A percentile compares a stretch with the other conserved stretches of the same genome.
These are phyloP conservation scores for Platygyra sinensis DNA, from an alignment of 64 coral and sea anemone genomes.

Conservation along the genomic window DNA sequence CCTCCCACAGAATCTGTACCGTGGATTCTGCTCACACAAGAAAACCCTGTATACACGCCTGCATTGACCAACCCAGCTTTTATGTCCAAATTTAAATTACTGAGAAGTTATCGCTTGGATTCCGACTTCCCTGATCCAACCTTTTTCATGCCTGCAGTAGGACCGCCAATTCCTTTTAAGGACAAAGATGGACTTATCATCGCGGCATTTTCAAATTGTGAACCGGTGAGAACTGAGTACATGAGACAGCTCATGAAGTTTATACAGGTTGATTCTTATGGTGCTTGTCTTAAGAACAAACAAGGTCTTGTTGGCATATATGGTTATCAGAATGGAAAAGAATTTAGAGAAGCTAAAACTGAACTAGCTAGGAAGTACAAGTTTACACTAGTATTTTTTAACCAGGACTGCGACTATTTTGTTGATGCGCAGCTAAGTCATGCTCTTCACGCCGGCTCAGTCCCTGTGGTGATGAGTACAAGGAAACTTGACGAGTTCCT, in stretches of 20 bases:
- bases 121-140: constrained; percentile 45
- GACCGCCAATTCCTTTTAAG: constrained; percentile 49
- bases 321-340: neutral
- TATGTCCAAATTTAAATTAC: constrained; percentile 26
- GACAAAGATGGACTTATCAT: constrained; percentile 43
- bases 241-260: constrained; percentile 56
- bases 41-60: constrained; percentile 63
- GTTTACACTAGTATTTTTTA: constrained; percentile 54
- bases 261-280: constrained; percentile 63
- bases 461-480: constrained; percentile 54
- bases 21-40: constrained; percentile 42
- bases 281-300: constrained; percentile 55
- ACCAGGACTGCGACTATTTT: constrained; percentile 69
- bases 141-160: constrained; percentile 30
- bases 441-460: constrained; percentile 44
- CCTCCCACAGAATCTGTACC: constrained; percentile 34
- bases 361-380: constrained; percentile 25
- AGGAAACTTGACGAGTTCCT: constrained; percentile 61
- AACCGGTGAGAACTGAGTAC: constrained; percentile 45
- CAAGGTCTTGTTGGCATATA: constrained; percentile 18
- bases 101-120: constrained; percentile 52
- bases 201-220: constrained; percentile 57
- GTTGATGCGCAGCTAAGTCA: constrained; percentile 49
- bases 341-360: constrained; percentile 32
- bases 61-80: neutral